Conservation (phyloP, 2,797 vertebrate genomes). For the Gymnoscopelus microlampas region DNA sequence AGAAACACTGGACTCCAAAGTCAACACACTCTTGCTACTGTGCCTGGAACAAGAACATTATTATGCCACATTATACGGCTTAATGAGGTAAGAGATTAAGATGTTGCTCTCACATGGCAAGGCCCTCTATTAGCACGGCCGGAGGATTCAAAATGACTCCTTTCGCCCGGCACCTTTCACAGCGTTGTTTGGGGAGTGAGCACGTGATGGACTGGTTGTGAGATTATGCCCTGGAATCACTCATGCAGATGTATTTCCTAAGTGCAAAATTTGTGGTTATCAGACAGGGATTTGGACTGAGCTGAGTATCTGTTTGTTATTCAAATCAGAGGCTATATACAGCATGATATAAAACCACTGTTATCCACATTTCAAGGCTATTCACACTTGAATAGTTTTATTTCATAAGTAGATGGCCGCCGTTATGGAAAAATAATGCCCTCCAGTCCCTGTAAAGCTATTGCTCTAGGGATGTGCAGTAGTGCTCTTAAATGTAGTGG, state of each 20-base stretch:
- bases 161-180: conserved; percentile 42
- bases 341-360: conserved; percentile 20
- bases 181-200: conserved; percentile 59
- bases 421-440: too few species aligned
- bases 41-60: conserved; percentile 64
- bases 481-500: not conserved
- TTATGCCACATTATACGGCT: conserved; percentile 64
- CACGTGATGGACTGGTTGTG: conserved; percentile 50
- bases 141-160: conserved; percentile 50
- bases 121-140: conserved; percentile 55
- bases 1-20: conserved; percentile 29
- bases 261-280: conserved; percentile 29
- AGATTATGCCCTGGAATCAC: conserved; percentile 53
- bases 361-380: conserved; percentile 15
- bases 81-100: conserved; percentile 83
- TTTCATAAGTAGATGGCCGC: not conserved
- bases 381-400: not conserved
- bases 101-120: conserved; percentile 62
- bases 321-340: conserved; percentile 33
- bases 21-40: conserved; percentile 38
- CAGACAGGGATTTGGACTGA: conserved; percentile 15
- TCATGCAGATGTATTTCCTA: conserved; percentile 54
- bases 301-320: conserved; percentile 21
- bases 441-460: not conserved
- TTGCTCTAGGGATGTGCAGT: not conserved